These are phyloP conservation scores for Picus viridis DNA, from an alignment of 2,797 vertebrate genomes.

Conservation along the genomic window DNA sequence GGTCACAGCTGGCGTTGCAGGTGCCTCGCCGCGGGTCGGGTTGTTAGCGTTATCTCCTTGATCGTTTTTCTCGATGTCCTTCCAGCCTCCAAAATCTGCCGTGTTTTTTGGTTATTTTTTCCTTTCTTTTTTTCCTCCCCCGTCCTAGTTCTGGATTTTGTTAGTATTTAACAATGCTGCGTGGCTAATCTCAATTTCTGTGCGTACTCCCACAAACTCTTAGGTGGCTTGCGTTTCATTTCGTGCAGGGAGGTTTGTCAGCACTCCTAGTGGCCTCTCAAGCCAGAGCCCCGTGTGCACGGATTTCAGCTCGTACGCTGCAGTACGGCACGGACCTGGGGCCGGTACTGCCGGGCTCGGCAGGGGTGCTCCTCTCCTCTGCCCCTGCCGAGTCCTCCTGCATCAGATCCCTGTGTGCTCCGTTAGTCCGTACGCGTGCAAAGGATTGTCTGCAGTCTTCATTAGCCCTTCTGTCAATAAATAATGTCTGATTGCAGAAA, in stretches of 20 bases:
- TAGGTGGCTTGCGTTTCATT: background rate
- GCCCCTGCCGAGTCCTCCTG: background rate
- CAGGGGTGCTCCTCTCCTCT: background rate
- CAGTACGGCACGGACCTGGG: too few species aligned
- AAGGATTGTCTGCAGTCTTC: background rate
- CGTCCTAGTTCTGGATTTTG: background rate
- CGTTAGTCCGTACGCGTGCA: fast-evolving
- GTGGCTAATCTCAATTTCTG: background rate
- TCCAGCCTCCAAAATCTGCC: too few species aligned
- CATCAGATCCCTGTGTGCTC: background rate
- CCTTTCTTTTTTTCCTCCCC: too few species aligned
- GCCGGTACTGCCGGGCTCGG: too few species aligned
- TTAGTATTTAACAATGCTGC: background rate
- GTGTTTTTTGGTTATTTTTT: too few species aligned
- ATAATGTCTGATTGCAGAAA: background rate
- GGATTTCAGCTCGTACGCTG: background rate
- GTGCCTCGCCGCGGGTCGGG: background rate
- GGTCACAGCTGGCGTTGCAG: background rate
- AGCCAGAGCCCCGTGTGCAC: too few species aligned
- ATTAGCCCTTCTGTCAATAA: fast-evolving
- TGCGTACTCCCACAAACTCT: too few species aligned
- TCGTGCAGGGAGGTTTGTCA: too few species aligned
- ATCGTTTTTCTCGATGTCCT: too few species aligned
- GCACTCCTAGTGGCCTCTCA: background rate
- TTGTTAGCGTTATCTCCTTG: too few species aligned